Evolutionary conservation across 2,888 invertebrate genomes (phyloP).

Genomic region (Epinotia ramella): DNA sequence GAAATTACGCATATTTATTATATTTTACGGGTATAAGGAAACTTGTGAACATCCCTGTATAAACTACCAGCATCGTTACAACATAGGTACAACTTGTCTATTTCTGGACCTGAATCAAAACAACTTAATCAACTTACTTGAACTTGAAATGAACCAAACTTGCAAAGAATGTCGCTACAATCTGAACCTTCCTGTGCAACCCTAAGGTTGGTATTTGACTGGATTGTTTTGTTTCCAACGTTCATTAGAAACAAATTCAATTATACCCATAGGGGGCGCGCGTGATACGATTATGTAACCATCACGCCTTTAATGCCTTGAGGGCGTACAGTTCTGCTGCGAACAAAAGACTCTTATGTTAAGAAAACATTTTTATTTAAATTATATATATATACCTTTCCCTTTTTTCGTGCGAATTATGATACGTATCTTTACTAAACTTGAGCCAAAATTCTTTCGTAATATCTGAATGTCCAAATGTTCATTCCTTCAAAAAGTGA

Average conservation of each 20-base stretch:
- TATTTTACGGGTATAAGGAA: too few species aligned
- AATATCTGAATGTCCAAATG: too few species aligned
- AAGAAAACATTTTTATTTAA: background rate
- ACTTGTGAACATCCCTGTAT: background rate
- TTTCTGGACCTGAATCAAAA: background rate
- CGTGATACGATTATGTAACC: background rate
- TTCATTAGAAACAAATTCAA: constrained; percentile 4
- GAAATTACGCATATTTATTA: too few species aligned
- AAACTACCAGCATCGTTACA: too few species aligned
- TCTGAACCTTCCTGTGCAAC: background rate
- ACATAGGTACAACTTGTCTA: background rate
- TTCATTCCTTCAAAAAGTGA: too few species aligned
- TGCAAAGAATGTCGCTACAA: background rate
- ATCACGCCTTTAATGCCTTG: background rate
- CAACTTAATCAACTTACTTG: background rate
- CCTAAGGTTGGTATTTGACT: background rate
- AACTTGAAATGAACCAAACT: background rate
- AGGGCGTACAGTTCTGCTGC: background rate
- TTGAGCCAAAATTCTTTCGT: too few species aligned
- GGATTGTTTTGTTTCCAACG: background rate
- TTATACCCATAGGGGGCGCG: background rate
- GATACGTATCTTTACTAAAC: too few species aligned
- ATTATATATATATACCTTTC: too few species aligned
- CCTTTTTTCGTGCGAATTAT: too few species aligned
- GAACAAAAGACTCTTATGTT: background rate